A percentile compares a stretch with the other conserved stretches of the same genome.
These are phyloP conservation scores for Eutolmus rufibarbis DNA, from an alignment of 2,888 invertebrate genomes.

Conservation along the genomic window DNA sequence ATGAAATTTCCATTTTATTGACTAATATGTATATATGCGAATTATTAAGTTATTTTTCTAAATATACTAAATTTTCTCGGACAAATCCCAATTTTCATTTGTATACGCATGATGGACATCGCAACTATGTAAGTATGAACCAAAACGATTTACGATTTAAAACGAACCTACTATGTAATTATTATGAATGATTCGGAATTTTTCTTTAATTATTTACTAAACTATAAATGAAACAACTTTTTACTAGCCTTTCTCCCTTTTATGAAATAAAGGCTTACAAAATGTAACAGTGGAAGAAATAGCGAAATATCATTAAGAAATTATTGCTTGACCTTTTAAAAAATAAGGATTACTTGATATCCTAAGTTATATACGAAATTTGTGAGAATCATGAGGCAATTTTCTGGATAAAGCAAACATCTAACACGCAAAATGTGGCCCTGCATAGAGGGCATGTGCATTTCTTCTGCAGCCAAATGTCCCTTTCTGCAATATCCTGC, in stretches of 20 bases:
- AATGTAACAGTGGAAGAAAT: not conserved
- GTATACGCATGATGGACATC: not conserved
- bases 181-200: not conserved
- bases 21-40: not conserved
- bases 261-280: not conserved
- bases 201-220: too few relatives aligned
- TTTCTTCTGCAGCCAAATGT: conserved; percentile 81
- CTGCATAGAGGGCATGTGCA: conserved; percentile 90
- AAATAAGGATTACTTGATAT: not conserved
- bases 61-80: conserved; percentile 10
- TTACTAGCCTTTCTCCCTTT: not conserved
- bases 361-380: not conserved
- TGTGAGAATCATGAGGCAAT: conserved; percentile 19
- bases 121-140: not conserved
- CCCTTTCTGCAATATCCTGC: conserved; percentile 73
- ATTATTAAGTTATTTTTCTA: conserved; percentile 20
- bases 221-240: not conserved
- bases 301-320: not conserved
- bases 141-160: too few relatives aligned
- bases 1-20: not conserved
- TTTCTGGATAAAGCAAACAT: conserved; percentile 69
- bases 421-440: conserved; percentile 82
- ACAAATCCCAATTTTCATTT: not conserved
- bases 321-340: not conserved
- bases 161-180: not conserved